These are phyloP conservation scores for Drosophila fulvimacula DNA, from an alignment of 2,888 invertebrate genomes.

Conservation along the genomic window DNA sequence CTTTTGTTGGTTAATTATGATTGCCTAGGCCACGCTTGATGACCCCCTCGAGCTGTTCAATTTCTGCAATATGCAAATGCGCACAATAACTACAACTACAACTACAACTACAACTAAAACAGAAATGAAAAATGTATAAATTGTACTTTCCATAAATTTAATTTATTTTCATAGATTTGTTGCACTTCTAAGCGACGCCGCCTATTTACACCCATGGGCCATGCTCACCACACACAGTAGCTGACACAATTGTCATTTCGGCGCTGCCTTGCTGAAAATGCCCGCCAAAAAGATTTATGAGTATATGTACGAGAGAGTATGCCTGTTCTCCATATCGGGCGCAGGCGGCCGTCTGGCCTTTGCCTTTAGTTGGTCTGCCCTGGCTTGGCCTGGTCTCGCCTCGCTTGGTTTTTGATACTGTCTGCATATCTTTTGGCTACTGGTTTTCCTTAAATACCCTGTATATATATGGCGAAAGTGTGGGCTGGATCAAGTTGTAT, in stretches of 20 bases:
- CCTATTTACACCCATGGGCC: constrained; percentile 27
- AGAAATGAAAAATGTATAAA: constrained; percentile 1
- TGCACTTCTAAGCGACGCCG: constrained; percentile 62
- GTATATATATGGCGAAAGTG: not conserved
- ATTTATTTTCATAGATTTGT: constrained; percentile 70
- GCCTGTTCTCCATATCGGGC: constrained; percentile 38
- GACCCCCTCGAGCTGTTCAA: constrained; percentile 84
- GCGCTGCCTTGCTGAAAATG: constrained; percentile 72
- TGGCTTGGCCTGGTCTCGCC: not conserved
- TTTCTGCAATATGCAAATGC: constrained; percentile 85
- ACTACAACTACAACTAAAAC: constrained; percentile 13
- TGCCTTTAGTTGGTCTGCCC: constrained; percentile 9
- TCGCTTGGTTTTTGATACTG: constrained; percentile 8
- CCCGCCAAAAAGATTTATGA: constrained; percentile 74
- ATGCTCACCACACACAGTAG: constrained; percentile 81
- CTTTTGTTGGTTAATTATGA: constrained; percentile 62
- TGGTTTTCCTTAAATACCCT: constrained; percentile 55
- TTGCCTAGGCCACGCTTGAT: constrained; percentile 72
- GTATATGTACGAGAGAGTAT: not conserved
- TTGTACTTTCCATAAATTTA: constrained; percentile 70
- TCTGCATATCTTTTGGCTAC: constrained; percentile 63
- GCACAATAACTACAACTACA: constrained; percentile 61
- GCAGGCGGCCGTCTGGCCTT: constrained; percentile 14
- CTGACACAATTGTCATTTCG: constrained; percentile 84
- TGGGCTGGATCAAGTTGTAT: not conserved